Base-by-base conservation (phyloP, 2,797 vertebrate species). In the Varecia variegata region DNA sequence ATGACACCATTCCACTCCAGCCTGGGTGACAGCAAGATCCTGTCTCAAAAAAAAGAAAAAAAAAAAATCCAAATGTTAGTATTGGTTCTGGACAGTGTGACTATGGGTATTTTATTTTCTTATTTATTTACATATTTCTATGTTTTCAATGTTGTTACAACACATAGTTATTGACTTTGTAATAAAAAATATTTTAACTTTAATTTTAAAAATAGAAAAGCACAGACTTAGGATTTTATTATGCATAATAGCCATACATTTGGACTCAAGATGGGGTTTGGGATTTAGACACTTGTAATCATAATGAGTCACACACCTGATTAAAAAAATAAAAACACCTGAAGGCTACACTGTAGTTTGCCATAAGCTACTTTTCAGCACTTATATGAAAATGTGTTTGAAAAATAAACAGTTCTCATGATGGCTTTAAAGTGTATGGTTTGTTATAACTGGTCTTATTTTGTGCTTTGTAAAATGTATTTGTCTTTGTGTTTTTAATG, bases 141-240 rank as follows among this genome's bases (percentile, higher is more conserved):
- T 93, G 76, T 52, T 96, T 90, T 87, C 56, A 52, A 18, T 74
- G 43, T 68, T 82, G 62, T 80, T 68, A 12, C 38, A 87, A 52
- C 7, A 27, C 45, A 13, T 80, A 47, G 77, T 60, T 67, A 85
- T 81, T 90, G 47, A 74, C 25, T 84, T 83, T 71, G 71, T 67
- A 54, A 73, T 79, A 65, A 70, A n/a, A 85, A 85, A 65, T 65
- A 56, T 27, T 52, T 43, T 17, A 95, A 88, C 30, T 38, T 79
- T 40, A 79, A 23, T 84, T 90, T 83, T 77, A n/a, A 93, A 90
- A 93, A 71, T 80, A n/a, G 25, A 95, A 93, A 73, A 84, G 30
- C 17, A 68, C 50, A 79, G 9, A 47, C 45, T 62, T 95, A 67
- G 58, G 25, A 82, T 93, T 60, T 58, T 77, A 77, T 73, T 52